A percentile compares a stretch with the other conserved stretches of the same genome.
phyloP scores from a whole-genome alignment of 2,113 vertebrate genomes.

The Chaetorhynchus papuensis region DNA sequence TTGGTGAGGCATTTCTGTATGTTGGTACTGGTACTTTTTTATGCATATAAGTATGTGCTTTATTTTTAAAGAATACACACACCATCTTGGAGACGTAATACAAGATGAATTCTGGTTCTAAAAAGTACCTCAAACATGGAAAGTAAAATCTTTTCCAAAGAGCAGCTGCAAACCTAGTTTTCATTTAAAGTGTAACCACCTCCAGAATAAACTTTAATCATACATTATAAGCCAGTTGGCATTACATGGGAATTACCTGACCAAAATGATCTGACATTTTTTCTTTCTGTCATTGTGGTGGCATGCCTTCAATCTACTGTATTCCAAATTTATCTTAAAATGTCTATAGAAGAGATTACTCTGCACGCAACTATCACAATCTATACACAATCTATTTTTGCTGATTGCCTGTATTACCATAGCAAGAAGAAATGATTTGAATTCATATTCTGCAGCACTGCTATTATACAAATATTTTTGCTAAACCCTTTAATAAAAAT shows the following conservation, averaged over 20 bases:
- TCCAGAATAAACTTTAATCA: background rate
- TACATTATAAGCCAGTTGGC: background rate
- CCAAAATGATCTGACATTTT: background rate
- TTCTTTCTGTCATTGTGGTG: background rate
- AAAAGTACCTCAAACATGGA: background rate
- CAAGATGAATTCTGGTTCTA: background rate
- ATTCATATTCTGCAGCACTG: background rate
- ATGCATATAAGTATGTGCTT: background rate
- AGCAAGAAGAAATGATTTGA: background rate
- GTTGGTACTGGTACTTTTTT: background rate
- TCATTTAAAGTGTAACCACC: background rate
- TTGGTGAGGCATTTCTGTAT: background rate
- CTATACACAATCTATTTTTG: background rate
- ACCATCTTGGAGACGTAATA: accelerated
- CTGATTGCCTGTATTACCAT: background rate
- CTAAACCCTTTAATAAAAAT: background rate
- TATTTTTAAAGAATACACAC: background rate
- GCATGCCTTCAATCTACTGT: background rate
- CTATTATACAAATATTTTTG: background rate
- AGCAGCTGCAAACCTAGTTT: background rate
- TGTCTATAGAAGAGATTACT: background rate
- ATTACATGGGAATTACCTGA: background rate
- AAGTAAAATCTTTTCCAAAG: background rate
- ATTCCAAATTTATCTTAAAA: background rate
- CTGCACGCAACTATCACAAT: background rate